phyloP scores from a whole-genome alignment of 2,888 invertebrate genomes.

The Drosophila nr. perissopoda region DNA sequence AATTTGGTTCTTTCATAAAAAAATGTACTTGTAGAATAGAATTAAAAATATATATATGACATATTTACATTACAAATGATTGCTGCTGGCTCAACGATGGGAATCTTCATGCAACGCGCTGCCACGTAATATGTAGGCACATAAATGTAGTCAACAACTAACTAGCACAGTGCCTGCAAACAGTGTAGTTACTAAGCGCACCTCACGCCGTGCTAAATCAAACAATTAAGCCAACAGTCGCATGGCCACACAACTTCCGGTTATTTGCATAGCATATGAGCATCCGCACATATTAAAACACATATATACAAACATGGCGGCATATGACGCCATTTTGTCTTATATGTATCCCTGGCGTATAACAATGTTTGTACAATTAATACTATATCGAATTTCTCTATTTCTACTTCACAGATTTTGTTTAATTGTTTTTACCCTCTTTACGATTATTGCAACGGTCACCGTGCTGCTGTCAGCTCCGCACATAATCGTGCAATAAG shows the following conservation, averaged over 20 bases:
- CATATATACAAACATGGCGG: slow-evolving; percentile 40
- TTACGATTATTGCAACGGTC: slow-evolving; percentile 96
- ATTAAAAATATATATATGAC: background rate
- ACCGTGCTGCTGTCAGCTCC: slow-evolving; percentile 96
- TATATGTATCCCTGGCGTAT: background rate
- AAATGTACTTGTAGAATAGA: background rate
- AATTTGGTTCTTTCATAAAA: background rate
- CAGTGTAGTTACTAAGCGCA: slow-evolving; percentile 29
- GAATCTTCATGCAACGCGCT: background rate
- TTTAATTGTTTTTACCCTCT: slow-evolving; percentile 97
- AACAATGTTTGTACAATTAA: slow-evolving; percentile 12
- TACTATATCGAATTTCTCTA: slow-evolving; percentile 2
- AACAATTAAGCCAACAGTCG: slow-evolving; percentile 66
- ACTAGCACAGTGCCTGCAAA: slow-evolving; percentile 29
- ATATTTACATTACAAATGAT: background rate
- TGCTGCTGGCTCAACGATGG: background rate
- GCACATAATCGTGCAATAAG: slow-evolving; percentile 96
- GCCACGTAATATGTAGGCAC: slow-evolving; percentile 6
- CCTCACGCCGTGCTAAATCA: slow-evolving; percentile 53
- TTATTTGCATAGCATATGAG: slow-evolving; percentile 42
- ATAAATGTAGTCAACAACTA: slow-evolving; percentile 26
- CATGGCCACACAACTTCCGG: slow-evolving; percentile 66
- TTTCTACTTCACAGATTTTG: slow-evolving; percentile 89
- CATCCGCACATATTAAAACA: slow-evolving; percentile 3
- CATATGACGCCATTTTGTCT: slow-evolving; percentile 52